phyloP scores from a whole-genome alignment of 2,888 invertebrate genomes.

The Subacronicta megacephala region DNA sequence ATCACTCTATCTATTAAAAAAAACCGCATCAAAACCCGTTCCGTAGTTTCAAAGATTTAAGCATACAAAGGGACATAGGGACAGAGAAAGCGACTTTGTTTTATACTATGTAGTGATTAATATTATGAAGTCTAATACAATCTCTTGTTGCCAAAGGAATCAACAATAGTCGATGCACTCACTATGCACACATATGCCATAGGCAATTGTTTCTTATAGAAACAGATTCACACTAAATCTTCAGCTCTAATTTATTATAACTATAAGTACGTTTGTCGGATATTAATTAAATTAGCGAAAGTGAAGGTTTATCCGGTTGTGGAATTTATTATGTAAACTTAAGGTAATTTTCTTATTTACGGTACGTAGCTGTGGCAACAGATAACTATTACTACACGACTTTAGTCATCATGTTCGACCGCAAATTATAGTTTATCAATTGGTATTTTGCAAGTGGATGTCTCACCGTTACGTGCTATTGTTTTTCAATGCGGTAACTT shows the following conservation, averaged over 20 bases:
- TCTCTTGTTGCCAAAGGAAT: too few species aligned
- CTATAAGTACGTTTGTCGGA: neutral
- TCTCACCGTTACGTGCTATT: neutral
- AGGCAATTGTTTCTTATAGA: too few species aligned
- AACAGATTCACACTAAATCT: too few species aligned
- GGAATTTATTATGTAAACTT: slow-evolving; percentile 24
- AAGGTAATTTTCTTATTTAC: slow-evolving; percentile 20
- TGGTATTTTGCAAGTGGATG: slow-evolving; percentile 27
- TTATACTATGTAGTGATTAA: too few species aligned
- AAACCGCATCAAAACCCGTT: too few species aligned
- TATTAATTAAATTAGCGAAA: neutral
- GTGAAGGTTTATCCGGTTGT: neutral
- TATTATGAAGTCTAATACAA: too few species aligned
- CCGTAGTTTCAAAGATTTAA: too few species aligned
- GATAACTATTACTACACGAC: slow-evolving; percentile 33
- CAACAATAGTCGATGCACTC: too few species aligned
- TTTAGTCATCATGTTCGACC: slow-evolving; percentile 36
- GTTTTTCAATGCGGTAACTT: slow-evolving; percentile 17
- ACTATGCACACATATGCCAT: too few species aligned
- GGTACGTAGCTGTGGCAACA: slow-evolving; percentile 6
- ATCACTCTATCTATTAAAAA: too few species aligned
- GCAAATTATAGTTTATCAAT: slow-evolving; percentile 34
- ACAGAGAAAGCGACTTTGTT: too few species aligned
- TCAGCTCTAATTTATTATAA: neutral
- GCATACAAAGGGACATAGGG: too few species aligned